These are phyloP conservation scores for Penaeus vannamei DNA, from an alignment of 1,140 invertebrate species.

Conservation along the genomic window DNA sequence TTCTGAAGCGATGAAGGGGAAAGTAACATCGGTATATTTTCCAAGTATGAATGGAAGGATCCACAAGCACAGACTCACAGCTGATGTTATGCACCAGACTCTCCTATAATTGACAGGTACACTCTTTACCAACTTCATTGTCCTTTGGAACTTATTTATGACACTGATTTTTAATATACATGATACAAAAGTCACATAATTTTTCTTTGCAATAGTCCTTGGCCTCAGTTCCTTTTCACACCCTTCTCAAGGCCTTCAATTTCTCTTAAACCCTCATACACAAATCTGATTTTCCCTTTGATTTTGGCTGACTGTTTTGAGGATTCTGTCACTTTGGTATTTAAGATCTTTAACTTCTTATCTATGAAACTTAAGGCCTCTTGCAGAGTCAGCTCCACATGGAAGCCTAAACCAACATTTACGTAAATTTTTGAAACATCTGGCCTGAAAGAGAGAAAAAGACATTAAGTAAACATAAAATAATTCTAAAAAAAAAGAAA, in stretches of 20 bases:
- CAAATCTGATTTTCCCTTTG: conserved; percentile 53
- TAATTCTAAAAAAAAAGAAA: too few relatives aligned
- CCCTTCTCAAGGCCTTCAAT: conserved; percentile 18
- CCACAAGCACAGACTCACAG: conserved; percentile 35
- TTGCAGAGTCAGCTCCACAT: conserved; percentile 43
- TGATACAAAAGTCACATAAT: too few relatives aligned
- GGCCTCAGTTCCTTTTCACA: not conserved
- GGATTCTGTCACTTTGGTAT: conserved; percentile 41
- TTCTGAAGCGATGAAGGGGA: conserved; percentile 42
- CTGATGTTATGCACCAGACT: conserved; percentile 30
- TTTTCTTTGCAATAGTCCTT: too few relatives aligned
- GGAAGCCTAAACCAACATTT: conserved; percentile 51
- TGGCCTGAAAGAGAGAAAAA: conserved; percentile 36
- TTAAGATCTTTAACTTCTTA: conserved; percentile 50
- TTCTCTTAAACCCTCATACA: conserved; percentile 42
- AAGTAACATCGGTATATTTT: conserved; percentile 50
- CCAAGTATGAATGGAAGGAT: conserved; percentile 20
- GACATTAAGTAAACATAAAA: not conserved
- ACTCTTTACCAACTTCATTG: conserved; percentile 5
- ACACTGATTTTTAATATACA: too few relatives aligned
- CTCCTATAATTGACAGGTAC: not conserved
- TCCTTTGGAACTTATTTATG: too few relatives aligned
- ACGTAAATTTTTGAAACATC: conserved; percentile 54
- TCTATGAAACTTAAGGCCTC: conserved; percentile 51
- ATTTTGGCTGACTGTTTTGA: conserved; percentile 54